Conservation (phyloP, 2,113 vertebrate genomes). For the Castor canadensis region DNA sequence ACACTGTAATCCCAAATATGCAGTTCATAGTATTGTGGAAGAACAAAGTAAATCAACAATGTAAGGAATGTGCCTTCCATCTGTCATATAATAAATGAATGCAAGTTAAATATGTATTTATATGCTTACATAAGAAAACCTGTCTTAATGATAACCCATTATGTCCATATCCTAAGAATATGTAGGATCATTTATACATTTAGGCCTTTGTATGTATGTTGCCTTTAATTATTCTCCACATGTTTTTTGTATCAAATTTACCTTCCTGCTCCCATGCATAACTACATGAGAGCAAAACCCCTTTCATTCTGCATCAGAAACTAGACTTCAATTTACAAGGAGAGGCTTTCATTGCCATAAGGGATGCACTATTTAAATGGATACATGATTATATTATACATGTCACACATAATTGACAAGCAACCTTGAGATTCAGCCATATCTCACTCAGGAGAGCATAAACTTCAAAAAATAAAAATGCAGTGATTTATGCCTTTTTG, state of each 20-base stretch:
- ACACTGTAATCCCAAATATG: neutral
- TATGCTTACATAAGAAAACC: neutral
- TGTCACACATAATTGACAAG: slow-evolving; percentile 21
- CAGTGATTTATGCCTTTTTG: neutral
- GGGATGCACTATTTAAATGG: neutral
- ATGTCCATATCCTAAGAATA: neutral
- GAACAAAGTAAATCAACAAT: neutral
- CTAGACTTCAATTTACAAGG: neutral
- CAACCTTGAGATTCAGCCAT: neutral
- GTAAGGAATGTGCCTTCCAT: neutral
- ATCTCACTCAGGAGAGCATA: neutral
- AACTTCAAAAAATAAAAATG: neutral
- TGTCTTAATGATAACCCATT: neutral
- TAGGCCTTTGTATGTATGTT: neutral
- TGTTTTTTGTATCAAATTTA: neutral
- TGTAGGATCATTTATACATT: rapidly evolving
- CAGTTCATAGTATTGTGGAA: neutral
- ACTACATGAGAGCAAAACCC: neutral
- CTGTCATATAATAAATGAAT: neutral
- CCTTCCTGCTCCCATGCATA: neutral
- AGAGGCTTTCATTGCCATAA: neutral
- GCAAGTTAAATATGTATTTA: neutral
- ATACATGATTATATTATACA: neutral
- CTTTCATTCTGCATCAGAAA: neutral
- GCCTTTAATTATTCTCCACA: neutral